Percentiles rank a stretch among this genome's conserved stretches.
Conservation (phyloP, 1,140 invertebrate genomes). For the Zaprionus kolodkinae region DNA sequence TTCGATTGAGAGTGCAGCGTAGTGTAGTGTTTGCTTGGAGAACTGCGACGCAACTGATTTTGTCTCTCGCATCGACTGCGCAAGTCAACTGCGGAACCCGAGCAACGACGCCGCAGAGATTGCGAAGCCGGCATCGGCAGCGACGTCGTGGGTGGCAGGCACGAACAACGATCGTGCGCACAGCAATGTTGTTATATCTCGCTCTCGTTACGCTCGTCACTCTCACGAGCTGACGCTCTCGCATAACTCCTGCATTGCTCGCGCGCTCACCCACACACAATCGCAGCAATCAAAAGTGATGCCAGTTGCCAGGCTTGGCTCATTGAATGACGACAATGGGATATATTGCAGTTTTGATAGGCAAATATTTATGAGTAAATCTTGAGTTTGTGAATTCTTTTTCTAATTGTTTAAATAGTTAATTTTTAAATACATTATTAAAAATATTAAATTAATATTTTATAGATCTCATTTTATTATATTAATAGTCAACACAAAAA, state of each 20-base stretch:
- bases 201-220: constrained; percentile 13
- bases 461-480: too few relatives aligned
- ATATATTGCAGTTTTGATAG: not conserved
- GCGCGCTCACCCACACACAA: constrained; percentile 8
- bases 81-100: constrained; percentile 54
- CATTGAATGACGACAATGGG: not conserved
- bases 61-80: constrained; percentile 45
- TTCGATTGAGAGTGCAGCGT: constrained; percentile 31
- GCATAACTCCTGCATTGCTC: not conserved
- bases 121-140: not conserved
- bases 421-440: too few relatives aligned
- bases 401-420: too few relatives aligned
- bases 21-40: constrained; percentile 47
- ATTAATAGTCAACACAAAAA: too few relatives aligned
- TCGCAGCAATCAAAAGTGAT: not conserved
- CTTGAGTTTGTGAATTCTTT: too few relatives aligned
- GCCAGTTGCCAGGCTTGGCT: not conserved
- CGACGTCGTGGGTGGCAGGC: constrained; percentile 33
- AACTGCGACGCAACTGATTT: constrained; percentile 66
- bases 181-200: constrained; percentile 10
- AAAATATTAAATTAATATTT: too few relatives aligned
- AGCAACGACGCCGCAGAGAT: constrained; percentile 21
- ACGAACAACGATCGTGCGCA: constrained; percentile 46
- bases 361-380: not conserved
- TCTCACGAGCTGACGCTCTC: not conserved